phyloP scores from a whole-genome alignment of 2,113 vertebrate species.

The Triplophysa dalaica region DNA sequence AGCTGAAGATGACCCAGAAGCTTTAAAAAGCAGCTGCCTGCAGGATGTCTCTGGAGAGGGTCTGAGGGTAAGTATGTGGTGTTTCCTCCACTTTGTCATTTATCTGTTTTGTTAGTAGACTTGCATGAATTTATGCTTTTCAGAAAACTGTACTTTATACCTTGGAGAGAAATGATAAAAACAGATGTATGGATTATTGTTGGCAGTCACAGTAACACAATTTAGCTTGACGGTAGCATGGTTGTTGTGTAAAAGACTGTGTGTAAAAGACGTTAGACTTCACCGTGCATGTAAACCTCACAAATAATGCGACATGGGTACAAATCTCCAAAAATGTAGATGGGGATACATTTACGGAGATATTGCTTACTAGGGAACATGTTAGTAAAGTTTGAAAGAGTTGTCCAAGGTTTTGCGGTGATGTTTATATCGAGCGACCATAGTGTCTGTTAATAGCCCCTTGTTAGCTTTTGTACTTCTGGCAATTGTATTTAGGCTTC shows the following conservation, averaged over 20 bases:
- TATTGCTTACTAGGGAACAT: too few species aligned
- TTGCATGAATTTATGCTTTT: background rate
- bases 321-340: too few species aligned
- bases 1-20: background rate
- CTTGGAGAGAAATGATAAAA: background rate
- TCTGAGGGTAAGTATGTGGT: conserved; percentile 8
- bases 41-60: background rate
- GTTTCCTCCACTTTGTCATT: background rate
- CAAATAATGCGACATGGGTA: too few species aligned
- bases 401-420: too few species aligned
- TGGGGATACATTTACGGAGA: too few species aligned
- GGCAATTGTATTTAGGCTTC: too few species aligned
- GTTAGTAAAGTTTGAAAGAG: too few species aligned
- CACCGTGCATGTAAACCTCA: too few species aligned
- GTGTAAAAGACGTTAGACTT: too few species aligned
- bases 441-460: too few species aligned
- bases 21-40: background rate
- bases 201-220: background rate
- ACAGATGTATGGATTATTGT: background rate
- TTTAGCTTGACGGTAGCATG: background rate
- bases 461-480: too few species aligned
- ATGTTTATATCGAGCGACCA: too few species aligned
- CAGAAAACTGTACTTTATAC: conserved; percentile 3
- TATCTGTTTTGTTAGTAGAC: background rate
- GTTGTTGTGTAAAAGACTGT: background rate